Conservation (phyloP, 2,113 vertebrate species). For the Okapia johnstoni region DNA sequence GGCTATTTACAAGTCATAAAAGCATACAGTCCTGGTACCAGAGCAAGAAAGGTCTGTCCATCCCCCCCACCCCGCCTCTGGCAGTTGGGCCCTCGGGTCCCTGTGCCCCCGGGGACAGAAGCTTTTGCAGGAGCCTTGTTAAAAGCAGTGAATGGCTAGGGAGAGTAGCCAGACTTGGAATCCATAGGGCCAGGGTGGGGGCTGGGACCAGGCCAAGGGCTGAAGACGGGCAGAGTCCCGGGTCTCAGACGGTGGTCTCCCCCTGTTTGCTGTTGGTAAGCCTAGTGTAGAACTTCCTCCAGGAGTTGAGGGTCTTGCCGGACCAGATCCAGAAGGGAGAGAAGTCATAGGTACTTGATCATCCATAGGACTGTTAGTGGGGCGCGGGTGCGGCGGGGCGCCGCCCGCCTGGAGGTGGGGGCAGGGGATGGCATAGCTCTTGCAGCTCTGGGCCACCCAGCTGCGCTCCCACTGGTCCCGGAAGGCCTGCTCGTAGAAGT, state of each 20-base stretch:
- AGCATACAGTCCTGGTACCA: constrained; percentile 51
- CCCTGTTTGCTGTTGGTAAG: constrained; percentile 95
- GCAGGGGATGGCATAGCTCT: constrained; percentile 93
- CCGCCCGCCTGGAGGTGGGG: constrained; percentile 81
- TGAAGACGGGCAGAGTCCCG: not conserved
- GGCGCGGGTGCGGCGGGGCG: constrained; percentile 74
- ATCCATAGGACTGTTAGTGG: no score
- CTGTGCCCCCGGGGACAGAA: not conserved
- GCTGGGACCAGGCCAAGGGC: not conserved
- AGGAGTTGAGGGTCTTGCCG: constrained; percentile 96
- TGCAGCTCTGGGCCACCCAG: constrained; percentile 94
- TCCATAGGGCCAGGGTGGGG: not conserved
- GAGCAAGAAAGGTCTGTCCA: not conserved
- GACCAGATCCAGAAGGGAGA: constrained; percentile 99
- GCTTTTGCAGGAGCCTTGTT: not conserved
- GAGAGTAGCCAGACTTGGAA: not conserved
- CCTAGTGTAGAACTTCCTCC: constrained; percentile 97
- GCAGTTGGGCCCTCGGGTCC: not conserved
- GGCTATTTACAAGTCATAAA: constrained; percentile 89
- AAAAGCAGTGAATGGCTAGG: not conserved
- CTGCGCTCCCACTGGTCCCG: constrained; percentile 96
- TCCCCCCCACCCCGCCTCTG: not conserved
- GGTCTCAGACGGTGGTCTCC: constrained; percentile 92
- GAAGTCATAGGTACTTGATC: no score
- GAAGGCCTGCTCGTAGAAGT: constrained; percentile 98